Evolutionary conservation across 2,797 vertebrate species (phyloP).

Genomic region (Rhynchotus rufescens): DNA sequence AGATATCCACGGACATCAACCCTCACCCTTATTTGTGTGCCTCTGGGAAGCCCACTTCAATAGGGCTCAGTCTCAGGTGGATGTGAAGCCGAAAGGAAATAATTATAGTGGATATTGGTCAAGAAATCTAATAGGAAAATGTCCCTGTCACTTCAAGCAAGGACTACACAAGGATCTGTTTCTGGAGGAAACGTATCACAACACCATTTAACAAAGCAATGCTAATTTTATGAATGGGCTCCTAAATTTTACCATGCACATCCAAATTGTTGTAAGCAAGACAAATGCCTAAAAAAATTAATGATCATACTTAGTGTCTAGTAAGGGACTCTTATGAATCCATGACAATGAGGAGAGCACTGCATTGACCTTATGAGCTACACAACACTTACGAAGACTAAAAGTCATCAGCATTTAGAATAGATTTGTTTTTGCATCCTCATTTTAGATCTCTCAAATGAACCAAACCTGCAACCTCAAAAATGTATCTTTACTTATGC

Average conservation of each 20-base stretch:
- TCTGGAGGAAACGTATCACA: neutral
- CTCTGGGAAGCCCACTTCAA: neutral
- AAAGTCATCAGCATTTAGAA: neutral
- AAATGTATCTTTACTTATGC: neutral
- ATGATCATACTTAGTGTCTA: slow-evolving; percentile 22
- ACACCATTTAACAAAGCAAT: neutral
- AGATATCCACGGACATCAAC: neutral
- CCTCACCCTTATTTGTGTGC: neutral
- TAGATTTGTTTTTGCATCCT: neutral
- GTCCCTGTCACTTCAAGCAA: neutral
- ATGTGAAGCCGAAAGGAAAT: neutral
- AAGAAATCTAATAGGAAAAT: neutral
- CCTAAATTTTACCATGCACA: neutral
- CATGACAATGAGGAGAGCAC: neutral
- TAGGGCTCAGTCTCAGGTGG: neutral
- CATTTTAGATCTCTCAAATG: fast-evolving
- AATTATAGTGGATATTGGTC: neutral
- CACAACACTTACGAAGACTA: neutral
- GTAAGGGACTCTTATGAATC: neutral
- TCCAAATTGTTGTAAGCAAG: neutral
- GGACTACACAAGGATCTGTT: neutral
- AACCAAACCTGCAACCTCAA: neutral
- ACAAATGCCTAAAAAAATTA: slow-evolving; percentile 29
- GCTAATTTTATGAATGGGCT: neutral
- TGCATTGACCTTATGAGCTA: neutral